Percentiles rank a stretch among this genome's conserved stretches.
These are phyloP conservation scores for Trichonephila clavipes DNA, from an alignment of 1,140 invertebrate genomes.

Conservation along the genomic window DNA sequence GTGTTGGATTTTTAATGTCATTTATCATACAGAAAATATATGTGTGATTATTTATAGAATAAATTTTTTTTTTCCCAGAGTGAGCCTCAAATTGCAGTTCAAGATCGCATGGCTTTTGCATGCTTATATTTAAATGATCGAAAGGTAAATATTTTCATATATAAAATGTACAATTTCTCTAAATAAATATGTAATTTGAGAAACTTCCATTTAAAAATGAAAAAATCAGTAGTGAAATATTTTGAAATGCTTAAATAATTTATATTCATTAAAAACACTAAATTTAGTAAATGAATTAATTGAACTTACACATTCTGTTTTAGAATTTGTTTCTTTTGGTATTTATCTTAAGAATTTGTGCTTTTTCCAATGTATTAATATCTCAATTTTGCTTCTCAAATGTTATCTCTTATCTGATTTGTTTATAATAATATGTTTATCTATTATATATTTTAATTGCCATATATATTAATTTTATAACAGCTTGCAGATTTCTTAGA, in stretches of 20 bases:
- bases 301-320: too few species aligned
- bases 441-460: background rate
- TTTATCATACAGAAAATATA: too few species aligned
- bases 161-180: background rate
- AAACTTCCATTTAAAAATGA: background rate
- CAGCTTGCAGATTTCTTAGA: slow-evolving; percentile 89
- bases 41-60: too few species aligned
- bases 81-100: slow-evolving; percentile 90
- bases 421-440: background rate
- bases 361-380: background rate
- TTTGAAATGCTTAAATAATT: too few species aligned
- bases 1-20: too few species aligned
- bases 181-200: too few species aligned
- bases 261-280: too few species aligned
- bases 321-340: too few species aligned
- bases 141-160: slow-evolving; percentile 81
- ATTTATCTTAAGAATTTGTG: too few species aligned
- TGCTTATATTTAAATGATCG: slow-evolving; percentile 92
- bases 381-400: background rate
- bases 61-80: slow-evolving; percentile 82
- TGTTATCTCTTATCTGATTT: too few species aligned
- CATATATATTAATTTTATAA: slow-evolving; percentile 10
- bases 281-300: too few species aligned
- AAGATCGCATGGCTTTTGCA: slow-evolving; percentile 96
- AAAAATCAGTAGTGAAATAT: background rate